Evolutionary conservation across 2,888 invertebrate species (phyloP).

Genomic region (Ophion ellenae): DNA sequence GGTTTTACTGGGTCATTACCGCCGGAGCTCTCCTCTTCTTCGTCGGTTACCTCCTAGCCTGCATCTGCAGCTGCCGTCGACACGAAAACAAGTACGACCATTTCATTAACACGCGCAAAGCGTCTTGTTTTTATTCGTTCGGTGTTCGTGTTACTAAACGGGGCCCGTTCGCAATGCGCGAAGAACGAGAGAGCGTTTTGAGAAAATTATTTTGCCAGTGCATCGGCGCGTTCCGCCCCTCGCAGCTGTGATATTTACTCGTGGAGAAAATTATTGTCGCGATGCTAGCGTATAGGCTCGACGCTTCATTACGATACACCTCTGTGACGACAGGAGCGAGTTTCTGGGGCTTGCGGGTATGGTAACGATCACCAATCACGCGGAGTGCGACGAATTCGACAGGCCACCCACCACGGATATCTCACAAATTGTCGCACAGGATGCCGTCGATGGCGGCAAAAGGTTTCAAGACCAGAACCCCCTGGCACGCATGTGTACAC

Average conservation of each 20-base stretch:
- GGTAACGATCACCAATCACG: constrained; percentile 88
- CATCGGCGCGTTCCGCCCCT: neutral
- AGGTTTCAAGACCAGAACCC: constrained; percentile 76
- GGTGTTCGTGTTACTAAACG: neutral
- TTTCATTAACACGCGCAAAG: neutral
- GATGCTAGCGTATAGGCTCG: constrained; percentile 56
- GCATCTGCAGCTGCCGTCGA: constrained; percentile 91
- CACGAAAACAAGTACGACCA: constrained; percentile 89
- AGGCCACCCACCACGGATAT: constrained; percentile 77
- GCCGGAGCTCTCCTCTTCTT: constrained; percentile 83
- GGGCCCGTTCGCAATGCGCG: neutral
- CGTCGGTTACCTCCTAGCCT: constrained; percentile 86
- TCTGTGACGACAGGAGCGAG: constrained; percentile 86
- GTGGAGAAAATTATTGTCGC: constrained; percentile 29
- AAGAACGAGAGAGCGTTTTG: neutral
- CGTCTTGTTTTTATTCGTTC: neutral
- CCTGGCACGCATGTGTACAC: constrained; percentile 9
- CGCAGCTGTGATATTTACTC: neutral
- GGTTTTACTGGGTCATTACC: constrained; percentile 82
- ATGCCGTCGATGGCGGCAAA: constrained; percentile 80
- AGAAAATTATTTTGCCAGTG: neutral
- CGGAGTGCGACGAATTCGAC: constrained; percentile 84
- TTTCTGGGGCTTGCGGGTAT: constrained; percentile 89
- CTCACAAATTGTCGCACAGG: constrained; percentile 76
- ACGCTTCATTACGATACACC: constrained; percentile 70